Base-by-base conservation (phyloP, 2,797 vertebrate species). In the Mycteria americana region DNA sequence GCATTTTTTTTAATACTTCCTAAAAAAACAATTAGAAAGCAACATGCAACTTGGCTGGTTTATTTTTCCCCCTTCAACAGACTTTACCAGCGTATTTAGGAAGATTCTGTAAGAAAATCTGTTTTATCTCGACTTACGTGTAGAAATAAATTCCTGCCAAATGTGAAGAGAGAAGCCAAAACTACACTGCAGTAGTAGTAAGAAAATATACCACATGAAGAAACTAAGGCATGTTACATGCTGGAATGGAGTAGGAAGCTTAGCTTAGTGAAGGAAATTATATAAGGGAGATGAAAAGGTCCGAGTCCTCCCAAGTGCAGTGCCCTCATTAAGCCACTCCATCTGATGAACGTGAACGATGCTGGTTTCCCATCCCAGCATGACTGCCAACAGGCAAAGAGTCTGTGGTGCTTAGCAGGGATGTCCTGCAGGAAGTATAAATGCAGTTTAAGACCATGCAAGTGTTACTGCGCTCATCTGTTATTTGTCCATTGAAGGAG, bases 81-180 rank as follows among this genome's bases (percentile, higher is more conserved):
- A 50, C 63, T 80, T 86, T 50, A 83, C 53, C 45, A 25, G 28
- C 3, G 0, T 31, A 72, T 60, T 91, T 60, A 77, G 51, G 37
- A 80, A 80, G 50, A 84, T 45, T 57, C 77, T 80, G n/a, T 25
- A 68, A 86, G 56, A 77, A 95, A 83, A 95, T 76, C 68, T 65
- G 37, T 56, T 83, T 91, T 60, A 69, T 60, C 73, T 76, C 5
- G 1, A 80, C 60, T 88, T 67, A 41, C 7, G 45, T 16, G 54
- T 41, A 64, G 62, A 72, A 86, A 51, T 59, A 65, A 57, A 67
- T 39, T 50, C 69, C 50, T 92, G 90, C 81, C 85, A 88, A 82
- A 75, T 11, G 7, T 28, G 78, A 83, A 80, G 54, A 51, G 23
- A 46, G 70, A 85, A 90, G 86, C 70, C 70, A 72, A 59, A 82